A percentile compares a stretch with the other conserved stretches of the same genome.
Evolutionary conservation across 2,797 vertebrate species (phyloP).

Genomic region (Sebastes diaconus): DNA sequence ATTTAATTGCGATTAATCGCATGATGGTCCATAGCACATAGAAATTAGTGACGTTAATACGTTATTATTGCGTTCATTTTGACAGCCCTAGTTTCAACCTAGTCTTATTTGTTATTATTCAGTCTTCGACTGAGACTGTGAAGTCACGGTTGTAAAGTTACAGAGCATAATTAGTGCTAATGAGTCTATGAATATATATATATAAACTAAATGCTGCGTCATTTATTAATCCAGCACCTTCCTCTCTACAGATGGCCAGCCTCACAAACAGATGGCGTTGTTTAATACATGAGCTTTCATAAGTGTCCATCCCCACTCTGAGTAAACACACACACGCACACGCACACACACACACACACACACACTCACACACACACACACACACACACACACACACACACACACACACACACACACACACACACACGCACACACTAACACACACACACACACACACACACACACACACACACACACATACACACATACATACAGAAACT

Average conservation of each 20-base stretch:
- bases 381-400: too few relatives aligned
- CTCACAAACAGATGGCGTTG: conserved; percentile 58
- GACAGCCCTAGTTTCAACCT: background rate
- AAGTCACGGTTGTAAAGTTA: conserved; percentile 16
- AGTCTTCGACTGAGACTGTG: background rate
- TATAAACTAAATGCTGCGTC: conserved; percentile 17
- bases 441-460: too few relatives aligned
- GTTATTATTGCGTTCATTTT: too few relatives aligned
- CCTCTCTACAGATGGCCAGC: conserved; percentile 37
- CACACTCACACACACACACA: too few relatives aligned
- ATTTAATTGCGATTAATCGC: too few relatives aligned
- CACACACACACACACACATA: background rate
- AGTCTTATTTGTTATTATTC: background rate
- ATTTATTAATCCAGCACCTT: conserved; percentile 14
- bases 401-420: too few relatives aligned
- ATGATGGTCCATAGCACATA: too few relatives aligned
- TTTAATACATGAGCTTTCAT: conserved; percentile 57
- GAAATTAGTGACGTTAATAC: too few relatives aligned
- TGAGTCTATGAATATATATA: conserved; percentile 25
- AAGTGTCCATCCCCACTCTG: conserved; percentile 14
- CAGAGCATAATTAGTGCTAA: conserved; percentile 31
- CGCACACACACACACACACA: rapidly evolving
- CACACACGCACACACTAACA: too few relatives aligned
- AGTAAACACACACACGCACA: conserved; percentile 15
- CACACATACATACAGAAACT: background rate